Evolutionary conservation across 2,113 vertebrate genomes (phyloP).

Genomic region (Rhagologus leucostigma): DNA sequence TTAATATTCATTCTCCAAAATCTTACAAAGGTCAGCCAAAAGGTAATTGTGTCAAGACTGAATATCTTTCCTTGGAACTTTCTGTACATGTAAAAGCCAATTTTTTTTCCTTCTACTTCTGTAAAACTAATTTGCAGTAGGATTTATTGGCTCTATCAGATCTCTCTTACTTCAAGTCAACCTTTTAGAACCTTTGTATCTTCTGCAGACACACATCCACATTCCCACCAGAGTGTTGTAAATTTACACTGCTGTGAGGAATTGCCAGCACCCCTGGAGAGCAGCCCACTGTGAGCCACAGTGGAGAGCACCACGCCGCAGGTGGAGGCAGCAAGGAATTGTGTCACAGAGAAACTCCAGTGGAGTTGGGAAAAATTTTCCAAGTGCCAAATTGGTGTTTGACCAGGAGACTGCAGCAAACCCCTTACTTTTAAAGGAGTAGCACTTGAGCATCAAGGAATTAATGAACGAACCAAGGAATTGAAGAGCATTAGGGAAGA

Average conservation of each 20-base stretch:
- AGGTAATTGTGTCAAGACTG: not conserved
- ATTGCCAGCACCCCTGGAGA: not conserved
- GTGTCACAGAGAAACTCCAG: not conserved
- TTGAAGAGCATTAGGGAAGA: not conserved
- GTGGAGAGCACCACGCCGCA: not conserved
- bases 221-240: not conserved
- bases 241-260: not conserved
- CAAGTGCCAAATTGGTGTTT: not conserved
- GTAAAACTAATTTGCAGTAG: not conserved
- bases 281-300: not conserved
- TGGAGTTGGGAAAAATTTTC: not conserved
- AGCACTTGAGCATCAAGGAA: not conserved
- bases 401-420: not conserved
- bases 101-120: not conserved
- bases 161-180: not conserved
- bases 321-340: not conserved
- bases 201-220: not conserved
- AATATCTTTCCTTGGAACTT: not conserved
- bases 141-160: not conserved
- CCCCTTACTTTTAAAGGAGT: not conserved
- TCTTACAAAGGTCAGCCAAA: not conserved
- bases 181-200: not conserved
- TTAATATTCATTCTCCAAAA: conserved; percentile 16
- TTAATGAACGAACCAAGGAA: not conserved
- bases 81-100: not conserved